phyloP scores from a whole-genome alignment of 2,113 vertebrate species.

The Periophthalmus modestus region DNA sequence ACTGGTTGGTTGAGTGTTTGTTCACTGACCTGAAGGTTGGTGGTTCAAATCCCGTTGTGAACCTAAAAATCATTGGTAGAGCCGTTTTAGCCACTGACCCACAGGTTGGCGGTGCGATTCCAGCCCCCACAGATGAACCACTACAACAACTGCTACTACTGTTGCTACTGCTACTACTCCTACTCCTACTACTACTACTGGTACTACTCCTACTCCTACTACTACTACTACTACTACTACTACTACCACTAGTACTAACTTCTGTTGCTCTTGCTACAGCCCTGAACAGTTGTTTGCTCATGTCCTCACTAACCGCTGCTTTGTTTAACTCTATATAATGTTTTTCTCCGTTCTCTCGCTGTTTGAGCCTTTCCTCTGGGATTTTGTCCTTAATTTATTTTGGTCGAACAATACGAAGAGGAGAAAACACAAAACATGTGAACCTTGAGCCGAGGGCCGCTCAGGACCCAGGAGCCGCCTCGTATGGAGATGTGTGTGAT shows the following conservation, averaged over 20 bases:
- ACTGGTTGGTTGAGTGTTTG: no score
- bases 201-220: neutral
- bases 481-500: slow-evolving; percentile 20
- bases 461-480: slow-evolving; percentile 2
- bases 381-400: slow-evolving; percentile 56
- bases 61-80: no score
- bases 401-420: slow-evolving; percentile 1
- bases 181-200: neutral
- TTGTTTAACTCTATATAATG: slow-evolving; percentile 26
- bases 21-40: no score
- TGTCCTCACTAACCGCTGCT: neutral
- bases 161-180: no score
- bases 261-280: neutral
- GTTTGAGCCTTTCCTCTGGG: slow-evolving; percentile 33
- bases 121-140: no score
- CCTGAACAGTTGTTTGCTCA: neutral
- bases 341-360: slow-evolving; percentile 15
- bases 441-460: slow-evolving; percentile 43
- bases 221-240: neutral
- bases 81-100: no score
- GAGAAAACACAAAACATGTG: slow-evolving; percentile 7
- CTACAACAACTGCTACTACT: neutral
- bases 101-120: no score
- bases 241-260: neutral
- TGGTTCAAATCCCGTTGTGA: no score